Base-by-base conservation (phyloP, 2,113 vertebrate genomes). In the Nibea albiflora region DNA sequence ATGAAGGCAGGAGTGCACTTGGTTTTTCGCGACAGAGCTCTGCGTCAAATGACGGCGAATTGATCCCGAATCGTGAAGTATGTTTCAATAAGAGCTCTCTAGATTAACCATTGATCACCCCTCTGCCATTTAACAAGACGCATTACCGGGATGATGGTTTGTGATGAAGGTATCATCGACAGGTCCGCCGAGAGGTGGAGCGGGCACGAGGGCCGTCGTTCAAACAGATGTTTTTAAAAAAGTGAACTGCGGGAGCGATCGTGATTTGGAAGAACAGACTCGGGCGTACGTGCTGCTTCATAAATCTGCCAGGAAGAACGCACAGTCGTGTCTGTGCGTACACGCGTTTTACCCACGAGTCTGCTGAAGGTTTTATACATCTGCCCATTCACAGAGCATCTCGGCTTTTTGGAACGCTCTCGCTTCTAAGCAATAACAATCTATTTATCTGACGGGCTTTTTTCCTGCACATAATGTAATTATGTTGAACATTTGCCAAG, bases 401-500 rank as follows among this genome's bases (percentile, higher is more conserved):
- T 60, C 66, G 11, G 39, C 22, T 84, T 64, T 80, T 69, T 73
- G 61, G 76, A 77, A 64, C 44, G 20, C 58, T 81, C 85, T 82
- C 88, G 76, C 82, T 69, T 69, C 66, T 66, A 12, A 22, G 68
- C 76, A 80, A 82, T 69, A 83, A 90, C 76, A 57, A 80, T 73
- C 80, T 83, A 90, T 91, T 91, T 89, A 85, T 88, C 78, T 86
- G 47, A 89, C 73, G 92, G 78, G 69, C 78, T 86, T 76, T 76
- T 73, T 57, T 83, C 81, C 76, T 80, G 74, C 56, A 73, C 77
- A 73, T 92, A 89, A 94, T 92, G 81, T 84, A 82, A 94, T 94
- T 90, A 92, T 69, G 24, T 77, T 91, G 85, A 91, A 67, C 56
- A 76, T 72, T 81, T 88, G 85, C 88, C 92, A 92, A 91, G 64